phyloP scores from a whole-genome alignment of 2,113 vertebrate species.

The Ctenomys sociabilis region DNA sequence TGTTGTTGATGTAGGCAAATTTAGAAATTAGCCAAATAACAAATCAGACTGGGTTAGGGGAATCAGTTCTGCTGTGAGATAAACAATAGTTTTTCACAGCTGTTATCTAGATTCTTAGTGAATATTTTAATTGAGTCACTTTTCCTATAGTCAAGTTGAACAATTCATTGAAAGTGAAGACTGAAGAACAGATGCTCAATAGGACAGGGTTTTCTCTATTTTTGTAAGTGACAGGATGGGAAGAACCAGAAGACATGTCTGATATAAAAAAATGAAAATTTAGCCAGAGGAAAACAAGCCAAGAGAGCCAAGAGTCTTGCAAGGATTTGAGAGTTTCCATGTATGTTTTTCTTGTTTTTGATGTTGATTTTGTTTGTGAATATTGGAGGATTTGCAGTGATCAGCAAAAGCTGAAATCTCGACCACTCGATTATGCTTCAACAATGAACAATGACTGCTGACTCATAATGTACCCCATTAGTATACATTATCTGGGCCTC shows the following conservation, averaged over 20 bases:
- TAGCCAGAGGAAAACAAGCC: conserved; percentile 36
- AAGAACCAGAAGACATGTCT: background rate
- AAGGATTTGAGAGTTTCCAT: background rate
- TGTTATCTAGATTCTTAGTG: conserved; percentile 9
- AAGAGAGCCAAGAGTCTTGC: background rate
- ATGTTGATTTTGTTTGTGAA: background rate
- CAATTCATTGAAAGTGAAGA: conserved; percentile 15
- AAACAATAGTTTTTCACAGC: background rate
- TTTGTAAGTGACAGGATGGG: background rate
- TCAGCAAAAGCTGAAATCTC: conserved; percentile 31
- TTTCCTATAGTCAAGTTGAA: background rate
- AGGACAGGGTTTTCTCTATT: background rate
- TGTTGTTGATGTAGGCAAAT: background rate
- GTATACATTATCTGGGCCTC: conserved; percentile 30
- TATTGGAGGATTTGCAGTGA: conserved; percentile 36
- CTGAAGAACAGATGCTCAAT: background rate
- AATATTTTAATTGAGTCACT: conserved; percentile 19
- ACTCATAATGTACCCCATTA: conserved; percentile 38
- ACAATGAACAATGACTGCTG: background rate
- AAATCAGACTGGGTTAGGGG: background rate
- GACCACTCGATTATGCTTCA: conserved; percentile 19
- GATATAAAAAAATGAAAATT: conserved; percentile 42
- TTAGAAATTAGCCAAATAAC: conserved; percentile 39
- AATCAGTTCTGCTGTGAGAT: background rate
- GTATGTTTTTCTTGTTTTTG: background rate